Evolutionary conservation across 1,140 invertebrate species (phyloP).

Genomic region (Drosophila virilis): DNA sequence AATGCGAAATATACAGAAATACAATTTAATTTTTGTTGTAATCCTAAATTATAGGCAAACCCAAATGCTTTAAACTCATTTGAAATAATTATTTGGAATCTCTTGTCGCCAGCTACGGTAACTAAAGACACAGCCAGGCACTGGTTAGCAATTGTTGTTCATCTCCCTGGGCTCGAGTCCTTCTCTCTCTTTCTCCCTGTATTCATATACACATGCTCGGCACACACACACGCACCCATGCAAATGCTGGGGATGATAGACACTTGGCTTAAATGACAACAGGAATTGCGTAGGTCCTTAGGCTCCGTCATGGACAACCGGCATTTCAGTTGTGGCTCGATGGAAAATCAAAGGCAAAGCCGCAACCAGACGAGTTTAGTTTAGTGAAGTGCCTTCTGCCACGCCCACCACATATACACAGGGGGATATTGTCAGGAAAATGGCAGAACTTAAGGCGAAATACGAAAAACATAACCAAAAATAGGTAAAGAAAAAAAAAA

Average conservation of each 20-base stretch:
- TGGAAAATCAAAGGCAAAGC: constrained; percentile 35
- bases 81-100: constrained; percentile 1
- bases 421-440: constrained; percentile 2
- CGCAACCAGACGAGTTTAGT: constrained; percentile 23
- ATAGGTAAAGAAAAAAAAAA: background rate
- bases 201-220: constrained; percentile 12
- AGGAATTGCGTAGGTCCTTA: background rate
- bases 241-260: constrained; percentile 60
- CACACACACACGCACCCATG: constrained; percentile 45
- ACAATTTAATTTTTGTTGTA: background rate
- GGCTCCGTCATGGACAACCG: background rate
- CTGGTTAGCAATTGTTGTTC: constrained; percentile 18
- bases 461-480: background rate
- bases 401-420: constrained; percentile 20
- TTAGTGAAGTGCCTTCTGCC: constrained; percentile 10
- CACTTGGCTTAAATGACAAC: constrained; percentile 55
- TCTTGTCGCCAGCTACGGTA: background rate
- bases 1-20: background rate
- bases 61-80: background rate
- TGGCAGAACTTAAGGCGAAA: constrained; percentile 4
- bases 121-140: background rate
- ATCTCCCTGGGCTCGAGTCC: background rate
- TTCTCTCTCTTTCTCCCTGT: too few relatives aligned
- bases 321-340: constrained; percentile 14
- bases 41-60: background rate